Conservation (phyloP, 2,888 invertebrate species). For the Charanyca ferruginea region DNA sequence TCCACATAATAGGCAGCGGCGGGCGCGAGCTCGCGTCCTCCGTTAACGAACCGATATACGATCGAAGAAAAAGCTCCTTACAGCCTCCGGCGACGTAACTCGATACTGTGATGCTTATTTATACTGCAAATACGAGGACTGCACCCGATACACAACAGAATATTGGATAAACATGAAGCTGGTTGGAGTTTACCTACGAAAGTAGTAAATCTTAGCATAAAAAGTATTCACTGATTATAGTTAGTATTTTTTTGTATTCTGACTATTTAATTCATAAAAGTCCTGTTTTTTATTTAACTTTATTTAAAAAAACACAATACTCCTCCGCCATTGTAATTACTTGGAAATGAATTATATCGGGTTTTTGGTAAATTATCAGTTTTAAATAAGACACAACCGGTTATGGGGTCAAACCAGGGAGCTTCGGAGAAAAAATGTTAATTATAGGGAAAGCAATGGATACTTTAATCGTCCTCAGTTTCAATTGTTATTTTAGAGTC, state of each 20-base stretch:
- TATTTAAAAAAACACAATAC: no score
- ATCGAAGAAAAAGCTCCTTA: constrained; percentile 64
- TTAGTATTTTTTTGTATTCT: no score
- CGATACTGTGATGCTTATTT: constrained; percentile 59
- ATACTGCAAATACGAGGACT: constrained; percentile 49
- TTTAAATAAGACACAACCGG: constrained; percentile 7
- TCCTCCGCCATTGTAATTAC: not conserved
- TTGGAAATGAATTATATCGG: not conserved
- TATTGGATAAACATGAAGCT: constrained; percentile 12
- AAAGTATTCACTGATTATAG: no score
- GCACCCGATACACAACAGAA: constrained; percentile 34
- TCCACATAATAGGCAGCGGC: constrained; percentile 42
- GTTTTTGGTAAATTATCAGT: not conserved
- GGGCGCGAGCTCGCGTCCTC: constrained; percentile 54
- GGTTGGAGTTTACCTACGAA: not conserved
- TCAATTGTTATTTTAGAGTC: no score
- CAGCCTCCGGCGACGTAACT: constrained; percentile 56
- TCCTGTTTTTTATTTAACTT: no score
- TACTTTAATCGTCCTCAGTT: no score
- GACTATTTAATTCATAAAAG: no score
- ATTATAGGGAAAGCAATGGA: no score
- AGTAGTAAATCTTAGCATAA: no score
- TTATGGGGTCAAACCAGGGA: not conserved
- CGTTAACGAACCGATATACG: constrained; percentile 72
- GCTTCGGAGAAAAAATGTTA: not conserved